A percentile compares a stretch with the other conserved stretches of the same genome.
Evolutionary conservation across 1,140 invertebrate species (phyloP).

Genomic region (Pogonomyrmex californicus): DNA sequence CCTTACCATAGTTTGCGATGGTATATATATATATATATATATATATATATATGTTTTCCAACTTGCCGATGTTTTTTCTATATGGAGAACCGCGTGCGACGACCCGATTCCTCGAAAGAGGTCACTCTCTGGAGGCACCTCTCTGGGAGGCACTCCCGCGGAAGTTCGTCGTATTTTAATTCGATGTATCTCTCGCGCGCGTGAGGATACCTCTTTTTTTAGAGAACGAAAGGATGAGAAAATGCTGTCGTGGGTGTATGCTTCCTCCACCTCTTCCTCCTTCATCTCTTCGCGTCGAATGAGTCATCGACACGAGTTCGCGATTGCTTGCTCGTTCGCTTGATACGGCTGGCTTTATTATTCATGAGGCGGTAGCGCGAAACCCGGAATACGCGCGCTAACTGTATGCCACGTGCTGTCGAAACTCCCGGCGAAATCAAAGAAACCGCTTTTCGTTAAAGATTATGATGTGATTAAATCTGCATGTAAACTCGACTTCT

Average conservation of each 20-base stretch:
- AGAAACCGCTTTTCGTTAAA: background rate
- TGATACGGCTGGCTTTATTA: conserved; percentile 34
- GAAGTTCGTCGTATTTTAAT: conserved; percentile 18
- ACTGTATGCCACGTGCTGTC: conserved; percentile 14
- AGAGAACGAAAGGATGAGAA: background rate
- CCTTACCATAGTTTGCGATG: too few relatives aligned
- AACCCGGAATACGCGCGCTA: conserved; percentile 29
- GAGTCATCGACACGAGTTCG: conserved; percentile 33
- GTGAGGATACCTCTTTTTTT: conserved; percentile 5
- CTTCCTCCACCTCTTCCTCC: background rate
- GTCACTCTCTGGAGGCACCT: conserved; percentile 33
- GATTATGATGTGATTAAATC: background rate
- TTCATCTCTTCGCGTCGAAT: background rate
- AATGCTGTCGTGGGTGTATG: conserved; percentile 20
- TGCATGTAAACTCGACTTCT: background rate
- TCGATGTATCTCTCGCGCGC: conserved; percentile 9
- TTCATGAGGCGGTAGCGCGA: conserved; percentile 49
- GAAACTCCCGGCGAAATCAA: conserved; percentile 3
- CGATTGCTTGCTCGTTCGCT: conserved; percentile 5
- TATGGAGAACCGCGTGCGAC: background rate
- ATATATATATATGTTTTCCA: background rate
- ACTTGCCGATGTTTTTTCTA: background rate
- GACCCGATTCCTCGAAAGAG: conserved; percentile 42
- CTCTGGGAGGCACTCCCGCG: background rate
- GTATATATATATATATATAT: too few relatives aligned